Evolutionary conservation across 2,797 vertebrate species (phyloP), one percentile per base, ranked within the genome.

Genomic region (Melanotaenia pygmaea): DNA sequence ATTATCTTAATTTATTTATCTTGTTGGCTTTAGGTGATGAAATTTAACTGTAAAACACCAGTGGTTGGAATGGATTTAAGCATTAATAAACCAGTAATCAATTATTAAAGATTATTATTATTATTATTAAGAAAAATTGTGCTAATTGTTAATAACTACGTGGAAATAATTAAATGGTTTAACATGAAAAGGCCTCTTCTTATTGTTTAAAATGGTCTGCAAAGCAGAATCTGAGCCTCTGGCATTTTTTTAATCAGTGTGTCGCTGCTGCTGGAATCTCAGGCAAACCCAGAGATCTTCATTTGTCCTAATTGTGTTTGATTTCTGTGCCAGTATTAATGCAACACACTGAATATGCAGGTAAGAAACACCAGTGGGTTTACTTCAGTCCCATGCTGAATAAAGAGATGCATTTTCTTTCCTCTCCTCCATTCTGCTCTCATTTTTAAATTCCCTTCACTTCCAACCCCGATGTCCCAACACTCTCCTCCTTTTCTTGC

Each of bases 301-400:
- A 13, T 70, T 62, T 28, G 26, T 28, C 26, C 26, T 28, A 28
- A 28, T 28, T 45, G 37, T 37, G 50, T 62, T 65, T 60, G 16
- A 24, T 28, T 28, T 28, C 26, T 2, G 26, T 57, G 45, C 64
- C 63, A 66, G 16, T 60, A 26, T 72, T 60, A 74, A 80, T 70
- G 5, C 58, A 37, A 69, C 43, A 22, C 73, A 63, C 26, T 72
- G 75, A 74, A 84, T 77, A 70, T 74, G 65, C 59, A 80, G 70
- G 61, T 81, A 11, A 40, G 24, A 65, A 40, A 58, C 20, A 56
- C 13, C 69, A 72, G 66, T 66, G 5, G 38, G 7, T 85, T 79
- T 64, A 72, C 43, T 65, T 64, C 70, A 69, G 58, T 59, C 70
- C 60, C 28, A 63, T 1, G 60, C n/a, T 43, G 63, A 47, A 53